Percentiles rank a stretch among this genome's conserved stretches.
phyloP scores from a whole-genome alignment of 2,888 invertebrate genomes.

The Cephus sareptanus region DNA sequence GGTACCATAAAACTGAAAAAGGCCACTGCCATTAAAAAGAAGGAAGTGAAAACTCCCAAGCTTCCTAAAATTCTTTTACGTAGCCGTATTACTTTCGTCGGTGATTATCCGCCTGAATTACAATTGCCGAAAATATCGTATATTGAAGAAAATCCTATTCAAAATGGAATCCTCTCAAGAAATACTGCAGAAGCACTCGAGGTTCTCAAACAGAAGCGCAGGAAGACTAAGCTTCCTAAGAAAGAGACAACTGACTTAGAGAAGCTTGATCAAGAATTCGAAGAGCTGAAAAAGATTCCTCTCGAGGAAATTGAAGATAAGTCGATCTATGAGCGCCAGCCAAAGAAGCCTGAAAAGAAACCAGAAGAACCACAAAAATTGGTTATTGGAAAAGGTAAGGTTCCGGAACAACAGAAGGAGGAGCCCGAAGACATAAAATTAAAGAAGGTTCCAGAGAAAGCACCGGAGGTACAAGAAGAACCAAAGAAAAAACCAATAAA shows the following conservation, averaged over 20 bases:
- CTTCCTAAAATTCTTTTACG: conserved; percentile 78
- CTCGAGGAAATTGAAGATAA: conserved; percentile 60
- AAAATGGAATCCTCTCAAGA: conserved; percentile 77
- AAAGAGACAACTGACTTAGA: conserved; percentile 71
- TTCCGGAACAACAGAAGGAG: conserved; percentile 50
- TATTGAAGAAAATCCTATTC: conserved; percentile 69
- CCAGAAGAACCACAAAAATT: conserved; percentile 49
- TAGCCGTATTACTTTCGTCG: conserved; percentile 74
- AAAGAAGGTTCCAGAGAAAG: conserved; percentile 59
- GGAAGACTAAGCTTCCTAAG: conserved; percentile 70
- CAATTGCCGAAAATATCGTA: conserved; percentile 68
- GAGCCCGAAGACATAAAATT: conserved; percentile 57
- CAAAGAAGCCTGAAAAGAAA: conserved; percentile 55
- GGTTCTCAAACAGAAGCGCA: conserved; percentile 71
- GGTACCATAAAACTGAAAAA: conserved; percentile 78
- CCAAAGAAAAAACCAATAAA: conserved; percentile 44
- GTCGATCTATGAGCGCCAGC: conserved; percentile 55
- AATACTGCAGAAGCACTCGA: conserved; percentile 78
- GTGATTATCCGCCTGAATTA: conserved; percentile 74
- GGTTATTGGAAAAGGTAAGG: conserved; percentile 48
- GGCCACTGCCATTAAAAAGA: conserved; percentile 68
- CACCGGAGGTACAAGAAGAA: conserved; percentile 54
- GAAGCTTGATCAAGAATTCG: conserved; percentile 70
- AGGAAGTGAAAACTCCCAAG: conserved; percentile 60
- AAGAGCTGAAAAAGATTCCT: conserved; percentile 61